Evolutionary conservation across 2,113 vertebrate species (phyloP), one percentile per base, ranked within the genome.

Genomic region (Nasalis larvatus): DNA sequence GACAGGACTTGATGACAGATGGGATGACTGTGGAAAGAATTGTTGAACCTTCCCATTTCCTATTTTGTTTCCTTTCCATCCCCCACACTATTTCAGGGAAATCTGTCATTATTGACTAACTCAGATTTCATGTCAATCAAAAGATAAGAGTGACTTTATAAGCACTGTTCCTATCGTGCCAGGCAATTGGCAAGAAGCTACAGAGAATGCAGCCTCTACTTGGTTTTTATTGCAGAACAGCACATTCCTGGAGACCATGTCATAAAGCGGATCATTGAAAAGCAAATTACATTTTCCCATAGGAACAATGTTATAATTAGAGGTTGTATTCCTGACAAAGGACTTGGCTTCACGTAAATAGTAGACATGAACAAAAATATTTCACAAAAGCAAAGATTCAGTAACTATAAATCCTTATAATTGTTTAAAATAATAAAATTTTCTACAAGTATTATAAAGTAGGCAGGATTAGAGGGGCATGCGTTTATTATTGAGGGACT

Each of bases 261-360:
- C 96, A 97, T 94, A 96, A 92, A 96, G 94, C 13, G 63, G 89
- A 92, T 96, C 97, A 96, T 21, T 92, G 92, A 78, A 97, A 94
- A 97, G 83, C 86, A 91, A 97, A 98, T 96, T 89, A 95, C 81
- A 94, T 92, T 97, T 85, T 96, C 97, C 98, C 92, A 87, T 13
- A 97, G 92, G 96, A 96, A 66, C 96, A 80, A 69, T 92, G 69
- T 73, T 84, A 89, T 92, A 95, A 97, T 98, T 94, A 97, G 95
- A 96, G 91, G 74, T 69, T 73, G 30, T 95, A 96, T 60, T 89
- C 86, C 80, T 76, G 86, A 97, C 95, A 97, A 96, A 96, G 80
- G 78, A 95, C 80, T 97, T 93, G 89, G 96, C 93, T 95, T 92
- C 86, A 35, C 11, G 69, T 92, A 97, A 95, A 95, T 60, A 96